phyloP scores from a whole-genome alignment of 2,888 invertebrate genomes.

The Volucella bombylans region DNA sequence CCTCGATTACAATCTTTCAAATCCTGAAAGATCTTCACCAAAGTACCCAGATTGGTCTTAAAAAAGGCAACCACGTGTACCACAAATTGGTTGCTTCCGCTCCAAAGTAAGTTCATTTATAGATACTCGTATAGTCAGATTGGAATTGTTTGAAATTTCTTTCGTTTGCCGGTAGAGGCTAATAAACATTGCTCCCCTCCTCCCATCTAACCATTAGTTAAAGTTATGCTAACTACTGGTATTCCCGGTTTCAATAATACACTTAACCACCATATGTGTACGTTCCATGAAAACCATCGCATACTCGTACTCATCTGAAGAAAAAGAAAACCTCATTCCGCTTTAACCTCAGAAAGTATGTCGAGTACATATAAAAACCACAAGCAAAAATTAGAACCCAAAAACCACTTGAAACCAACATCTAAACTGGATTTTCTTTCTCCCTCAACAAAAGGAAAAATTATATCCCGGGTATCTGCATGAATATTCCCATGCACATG shows the following conservation, averaged over 20 bases:
- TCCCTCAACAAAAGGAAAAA: neutral
- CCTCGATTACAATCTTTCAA: too few relatives aligned
- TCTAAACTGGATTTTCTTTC: constrained; percentile 10
- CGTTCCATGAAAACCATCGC: constrained; percentile 39
- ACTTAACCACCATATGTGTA: constrained; percentile 48
- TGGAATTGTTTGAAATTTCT: too few relatives aligned
- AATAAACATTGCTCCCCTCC: neutral
- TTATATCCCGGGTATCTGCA: constrained; percentile 17
- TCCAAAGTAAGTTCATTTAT: too few relatives aligned
- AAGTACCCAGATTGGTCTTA: too few relatives aligned
- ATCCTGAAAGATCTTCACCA: too few relatives aligned
- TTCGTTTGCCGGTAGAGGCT: too few relatives aligned
- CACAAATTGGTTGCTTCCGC: too few relatives aligned
- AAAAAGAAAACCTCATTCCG: neutral
- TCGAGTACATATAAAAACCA: constrained; percentile 59
- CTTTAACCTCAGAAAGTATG: constrained; percentile 52
- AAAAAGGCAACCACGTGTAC: too few relatives aligned
- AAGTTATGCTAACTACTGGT: constrained; percentile 55
- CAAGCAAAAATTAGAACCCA: constrained; percentile 61
- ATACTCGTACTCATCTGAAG: neutral
- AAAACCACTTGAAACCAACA: constrained; percentile 31
- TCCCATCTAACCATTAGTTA: neutral
- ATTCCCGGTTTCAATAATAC: constrained; percentile 53
- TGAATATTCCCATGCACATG: constrained; percentile 32
- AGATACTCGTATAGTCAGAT: too few relatives aligned